Evolutionary conservation across 2,113 vertebrate species (phyloP).

Genomic region (Arenaria interpres): DNA sequence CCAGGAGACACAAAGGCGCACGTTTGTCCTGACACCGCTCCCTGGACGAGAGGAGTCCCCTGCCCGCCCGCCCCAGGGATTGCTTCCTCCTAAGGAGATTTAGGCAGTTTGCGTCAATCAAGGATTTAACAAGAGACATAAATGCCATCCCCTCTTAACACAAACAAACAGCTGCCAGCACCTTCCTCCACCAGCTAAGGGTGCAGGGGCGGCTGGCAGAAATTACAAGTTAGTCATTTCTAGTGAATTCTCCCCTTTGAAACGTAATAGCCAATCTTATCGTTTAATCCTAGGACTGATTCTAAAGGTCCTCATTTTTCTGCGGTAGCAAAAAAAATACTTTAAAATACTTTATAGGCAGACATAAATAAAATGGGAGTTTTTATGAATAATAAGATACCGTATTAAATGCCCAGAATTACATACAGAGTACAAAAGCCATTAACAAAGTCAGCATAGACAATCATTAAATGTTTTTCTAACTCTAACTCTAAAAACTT

Average conservation of each 20-base stretch:
- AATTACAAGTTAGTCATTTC: background rate
- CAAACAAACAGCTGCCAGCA: constrained; percentile 68
- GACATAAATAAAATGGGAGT: background rate
- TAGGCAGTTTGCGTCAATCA: constrained; percentile 84
- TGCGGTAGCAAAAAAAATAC: background rate
- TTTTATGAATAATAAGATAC: background rate
- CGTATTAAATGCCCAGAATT: background rate
- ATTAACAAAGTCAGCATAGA: background rate
- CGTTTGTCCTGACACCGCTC: background rate
- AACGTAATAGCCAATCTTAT: background rate
- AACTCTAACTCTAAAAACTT: background rate
- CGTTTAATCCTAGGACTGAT: background rate
- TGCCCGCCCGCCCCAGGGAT: constrained; percentile 62
- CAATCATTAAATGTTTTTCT: background rate
- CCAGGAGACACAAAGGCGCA: background rate
- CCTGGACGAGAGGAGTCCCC: background rate
- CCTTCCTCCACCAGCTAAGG: constrained; percentile 3
- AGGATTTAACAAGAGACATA: constrained; percentile 83
- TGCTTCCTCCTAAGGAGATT: constrained; percentile 84
- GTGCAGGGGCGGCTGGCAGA: background rate
- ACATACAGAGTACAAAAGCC: background rate
- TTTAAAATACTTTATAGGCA: background rate
- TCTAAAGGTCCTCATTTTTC: background rate
- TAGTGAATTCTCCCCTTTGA: background rate
- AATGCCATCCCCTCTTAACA: constrained; percentile 74